Base-by-base conservation (phyloP, 37 sponge, comb jelly and placozoan species). In the Mnemiopsis leidyi region DNA sequence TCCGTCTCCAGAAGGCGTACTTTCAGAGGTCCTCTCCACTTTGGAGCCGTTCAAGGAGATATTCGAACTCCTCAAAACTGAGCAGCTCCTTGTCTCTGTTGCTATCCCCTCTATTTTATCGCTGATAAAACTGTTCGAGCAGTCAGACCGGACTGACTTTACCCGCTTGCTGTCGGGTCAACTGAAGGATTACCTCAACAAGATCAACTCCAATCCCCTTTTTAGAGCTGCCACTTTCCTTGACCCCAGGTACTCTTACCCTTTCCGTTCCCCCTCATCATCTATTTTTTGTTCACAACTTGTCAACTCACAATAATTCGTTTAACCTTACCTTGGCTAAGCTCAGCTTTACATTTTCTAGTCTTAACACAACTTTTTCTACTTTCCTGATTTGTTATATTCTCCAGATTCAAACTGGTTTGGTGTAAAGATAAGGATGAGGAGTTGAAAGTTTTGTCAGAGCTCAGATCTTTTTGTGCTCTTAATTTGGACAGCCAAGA, bases 351-450 rank as follows among this genome's bases (percentile, higher is more conserved):
- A n/a, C n/a, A n/a, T n/a, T n/a, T n/a, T n/a, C n/a, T n/a, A n/a
- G n/a, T n/a, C n/a, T n/a, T n/a, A n/a, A n/a, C n/a, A n/a, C n/a
- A n/a, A n/a, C n/a, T n/a, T n/a, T n/a, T n/a, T n/a, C n/a, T n/a
- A n/a, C n/a, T n/a, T n/a, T n/a, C n/a, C n/a, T n/a, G n/a, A n/a
- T n/a, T n/a, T n/a, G n/a, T n/a, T n/a, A n/a, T n/a, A 23, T 73
- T 28, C 76, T 16, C 2, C 90, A 85, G 90, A 25, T 85, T 85
- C 39, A 85, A 85, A 26, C 61, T 85, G 29, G 90, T 85, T 13
- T 85, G 90, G 90, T 85, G 90, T 85, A 39, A 5, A 38, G 90
- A 85, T 40, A 85, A 85, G 90, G 61, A 38, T 7, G 61, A 85
- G 23, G 90, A 85, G 35, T 13, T 40, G 40, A 40, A 33, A 23